phyloP scores from a whole-genome alignment of 2,113 vertebrate species.

The Oenanthe oenanthe region DNA sequence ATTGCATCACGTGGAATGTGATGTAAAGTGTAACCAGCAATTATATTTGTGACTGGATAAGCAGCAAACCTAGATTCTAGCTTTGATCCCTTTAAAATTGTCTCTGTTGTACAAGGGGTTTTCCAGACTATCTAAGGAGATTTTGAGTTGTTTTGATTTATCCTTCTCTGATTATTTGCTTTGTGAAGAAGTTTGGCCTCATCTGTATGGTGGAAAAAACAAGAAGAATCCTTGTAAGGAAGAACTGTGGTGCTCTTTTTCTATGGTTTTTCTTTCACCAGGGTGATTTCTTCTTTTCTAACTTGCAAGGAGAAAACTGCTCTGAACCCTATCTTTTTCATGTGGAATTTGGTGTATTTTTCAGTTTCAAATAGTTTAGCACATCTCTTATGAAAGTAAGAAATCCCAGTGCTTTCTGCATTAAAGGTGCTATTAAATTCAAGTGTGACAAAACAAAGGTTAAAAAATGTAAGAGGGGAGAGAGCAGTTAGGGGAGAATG shows the following conservation, averaged over 20 bases:
- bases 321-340: neutral
- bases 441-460: neutral
- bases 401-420: neutral
- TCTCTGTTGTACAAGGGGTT: neutral
- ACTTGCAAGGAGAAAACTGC: neutral
- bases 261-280: neutral
- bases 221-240: neutral
- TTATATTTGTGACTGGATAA: neutral
- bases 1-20: neutral
- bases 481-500: neutral
- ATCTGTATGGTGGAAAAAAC: neutral
- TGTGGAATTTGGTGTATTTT: neutral
- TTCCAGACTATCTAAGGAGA: neutral
- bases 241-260: neutral
- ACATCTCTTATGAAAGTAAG: neutral
- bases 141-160: neutral
- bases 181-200: neutral
- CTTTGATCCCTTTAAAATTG: neutral
- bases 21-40: neutral
- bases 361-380: neutral
- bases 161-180: neutral
- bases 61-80: neutral
- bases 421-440: neutral
- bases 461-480: neutral
- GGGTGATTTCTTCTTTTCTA: neutral